These are phyloP conservation scores for Telmatochromis sp. DNA, from an alignment of 2,113 vertebrate species.

Conservation along the genomic window DNA sequence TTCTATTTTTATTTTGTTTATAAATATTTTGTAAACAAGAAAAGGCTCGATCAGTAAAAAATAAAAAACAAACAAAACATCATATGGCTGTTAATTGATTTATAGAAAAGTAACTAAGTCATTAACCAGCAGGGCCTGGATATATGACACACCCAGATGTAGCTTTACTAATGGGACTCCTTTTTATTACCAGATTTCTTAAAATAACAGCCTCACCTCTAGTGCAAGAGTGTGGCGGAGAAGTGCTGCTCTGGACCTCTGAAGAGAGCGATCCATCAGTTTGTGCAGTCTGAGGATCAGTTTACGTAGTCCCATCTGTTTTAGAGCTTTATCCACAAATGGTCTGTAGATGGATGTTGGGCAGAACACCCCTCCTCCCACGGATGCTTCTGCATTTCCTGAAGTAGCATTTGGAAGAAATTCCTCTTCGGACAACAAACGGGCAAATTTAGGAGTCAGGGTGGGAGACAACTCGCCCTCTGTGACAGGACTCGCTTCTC, in stretches of 20 bases:
- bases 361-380: conserved; percentile 72
- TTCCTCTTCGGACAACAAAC: conserved; percentile 82
- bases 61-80: background rate
- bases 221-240: conserved; percentile 75
- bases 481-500: background rate
- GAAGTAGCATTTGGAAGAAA: conserved; percentile 49
- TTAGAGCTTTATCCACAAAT: conserved; percentile 98
- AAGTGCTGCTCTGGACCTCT: conserved; percentile 87
- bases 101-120: background rate
- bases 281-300: conserved; percentile 95
- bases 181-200: background rate
- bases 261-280: conserved; percentile 95
- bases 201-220: conserved; percentile 74
- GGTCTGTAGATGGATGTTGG: conserved; percentile 95
- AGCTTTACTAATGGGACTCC: background rate
- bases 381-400: conserved; percentile 8
- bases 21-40: background rate
- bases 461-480: conserved; percentile 59
- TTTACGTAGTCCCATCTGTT: conserved; percentile 98
- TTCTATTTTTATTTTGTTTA: background rate
- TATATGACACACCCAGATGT: background rate
- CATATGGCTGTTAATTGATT: background rate
- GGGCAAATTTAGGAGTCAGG: conserved; percentile 71
- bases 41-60: background rate
- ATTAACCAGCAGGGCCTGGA: background rate